These are phyloP conservation scores for Sparus aurata DNA, from an alignment of 2,797 vertebrate genomes.

Conservation along the genomic window DNA sequence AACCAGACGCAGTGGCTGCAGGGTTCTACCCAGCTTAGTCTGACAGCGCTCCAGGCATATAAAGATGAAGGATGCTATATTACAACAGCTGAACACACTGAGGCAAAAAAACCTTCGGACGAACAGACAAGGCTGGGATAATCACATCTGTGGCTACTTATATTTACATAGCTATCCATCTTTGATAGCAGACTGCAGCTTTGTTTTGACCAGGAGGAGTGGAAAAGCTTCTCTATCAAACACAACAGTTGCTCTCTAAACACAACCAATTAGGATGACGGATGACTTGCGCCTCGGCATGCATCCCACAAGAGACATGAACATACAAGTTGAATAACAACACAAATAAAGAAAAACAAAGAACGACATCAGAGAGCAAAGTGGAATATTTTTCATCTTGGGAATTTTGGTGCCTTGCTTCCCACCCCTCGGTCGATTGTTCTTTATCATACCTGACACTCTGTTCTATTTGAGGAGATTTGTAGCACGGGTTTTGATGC, in stretches of 20 bases:
- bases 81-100: slow-evolving; percentile 52
- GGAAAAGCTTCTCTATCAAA: slow-evolving; percentile 75
- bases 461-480: slow-evolving; percentile 79
- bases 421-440: slow-evolving; percentile 70
- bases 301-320: slow-evolving; percentile 75
- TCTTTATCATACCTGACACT: slow-evolving; percentile 83
- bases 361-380: slow-evolving; percentile 70
- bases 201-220: slow-evolving; percentile 78
- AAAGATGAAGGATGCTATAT: slow-evolving; percentile 50
- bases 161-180: slow-evolving; percentile 68
- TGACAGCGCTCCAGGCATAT: slow-evolving; percentile 34
- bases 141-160: slow-evolving; percentile 70
- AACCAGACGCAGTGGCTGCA: slow-evolving; percentile 33
- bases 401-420: slow-evolving; percentile 74
- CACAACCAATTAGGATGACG: slow-evolving; percentile 85
- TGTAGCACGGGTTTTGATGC: slow-evolving; percentile 77
- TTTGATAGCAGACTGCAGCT: slow-evolving; percentile 62
- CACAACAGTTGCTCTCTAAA: slow-evolving; percentile 81
- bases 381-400: slow-evolving; percentile 72
- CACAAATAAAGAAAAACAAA: slow-evolving; percentile 80
- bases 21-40: slow-evolving; percentile 32
- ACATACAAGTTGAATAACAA: slow-evolving; percentile 79
- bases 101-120: slow-evolving; percentile 44
- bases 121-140: slow-evolving; percentile 64
- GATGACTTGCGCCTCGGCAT: slow-evolving; percentile 74